Evolutionary conservation across 2,113 vertebrate genomes (phyloP), one percentile per base, ranked within the genome.

Genomic region (Phylloscopus trochiloides): DNA sequence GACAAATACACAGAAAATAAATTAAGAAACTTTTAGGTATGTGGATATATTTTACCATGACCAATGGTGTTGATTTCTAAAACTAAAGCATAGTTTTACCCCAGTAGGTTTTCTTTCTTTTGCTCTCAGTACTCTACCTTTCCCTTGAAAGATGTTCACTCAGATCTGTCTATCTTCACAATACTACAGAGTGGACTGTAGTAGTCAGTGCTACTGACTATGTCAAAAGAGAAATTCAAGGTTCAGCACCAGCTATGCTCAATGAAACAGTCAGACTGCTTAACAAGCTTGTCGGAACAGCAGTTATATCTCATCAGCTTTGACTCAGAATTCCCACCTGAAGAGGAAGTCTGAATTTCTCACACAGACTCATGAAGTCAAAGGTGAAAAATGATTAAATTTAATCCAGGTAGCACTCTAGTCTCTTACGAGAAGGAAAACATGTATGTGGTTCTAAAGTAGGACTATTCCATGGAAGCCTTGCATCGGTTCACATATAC

Each of bases 21-120:
- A 61, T 84, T 78, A 90, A 25, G 3, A 65, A 73, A 65, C 22
- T 83, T 68, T 82, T 43, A 88, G 14, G 54, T 70, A 54, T 57
- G 26, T 38, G 43, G 28, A 67, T 50, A 45, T 52, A 17, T 91
- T 96, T 94, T 79, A 78, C 32, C 22, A 86, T 43, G 79, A 81
- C 28, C 51, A 89, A 90, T 94, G 92, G 29, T 77, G 43, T 34
- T 94, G 68, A 20, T 95, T 97, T 95, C 68, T 96, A 95, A 97
- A 95, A 89, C 36, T 61, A 61, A 62, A n/a, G 5, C 1, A 5
- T 7, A 92, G 57, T 59, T 97, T 97, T 94, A 94, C 14, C 25
- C 57, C 51, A 84, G 59, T 86, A 94, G 95, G 79, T 87, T 83
- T 57, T 67, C n/a, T 95, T 94, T 95, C 65, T 42, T 52, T 83